Base-by-base conservation (phyloP, 1,140 invertebrate genomes). In the Oedothorax gibbosus region DNA sequence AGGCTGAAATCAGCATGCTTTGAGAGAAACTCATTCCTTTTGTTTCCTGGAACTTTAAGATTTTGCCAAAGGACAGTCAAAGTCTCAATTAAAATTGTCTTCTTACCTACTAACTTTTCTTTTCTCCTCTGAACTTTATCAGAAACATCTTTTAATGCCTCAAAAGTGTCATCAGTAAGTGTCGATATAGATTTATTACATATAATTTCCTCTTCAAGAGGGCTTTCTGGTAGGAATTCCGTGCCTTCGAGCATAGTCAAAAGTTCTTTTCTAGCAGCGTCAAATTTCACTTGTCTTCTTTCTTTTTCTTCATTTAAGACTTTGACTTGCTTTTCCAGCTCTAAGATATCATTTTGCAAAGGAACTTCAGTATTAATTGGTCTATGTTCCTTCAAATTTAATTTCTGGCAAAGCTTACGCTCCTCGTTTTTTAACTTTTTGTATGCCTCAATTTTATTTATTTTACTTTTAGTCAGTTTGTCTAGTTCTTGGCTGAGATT, bases 31-130 rank as follows among this genome's bases (percentile, higher is more conserved):
- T 88, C 88, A 56, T 91, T 88, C 77, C 92, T 90, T 49, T 91
- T 89, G 11, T 90, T 87, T 51, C 91, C 87, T 49, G 93, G 91
- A 71, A 93, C 91, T 12, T 93, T 92, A 2, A 95, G 89, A 79
- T 92, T 91, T 14, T 92, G 91, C 93, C 93, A 95, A 0, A 95
- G 87, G 7, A 89, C 87, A 7, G 90, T 87, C 0, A 95, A 86
- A 84, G 91, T 91, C 8, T 91, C 88, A 76, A 91, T 90, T 88
- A 92, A 90, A 56, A 88, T 18, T 49, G 72, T 68, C 7, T 35
- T 76, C 76, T 72, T 5, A 50, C 11, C 11, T 64, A 75, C 65
- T 50, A 64, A 53, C 51, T 82, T 82, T 68, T 76, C 62, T 73
- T 78, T 81, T 54, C 65, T 75, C 5, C 72, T 69, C 21, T 80